Evolutionary conservation across 2,113 vertebrate species (phyloP).

Genomic region (Scolopax mira): DNA sequence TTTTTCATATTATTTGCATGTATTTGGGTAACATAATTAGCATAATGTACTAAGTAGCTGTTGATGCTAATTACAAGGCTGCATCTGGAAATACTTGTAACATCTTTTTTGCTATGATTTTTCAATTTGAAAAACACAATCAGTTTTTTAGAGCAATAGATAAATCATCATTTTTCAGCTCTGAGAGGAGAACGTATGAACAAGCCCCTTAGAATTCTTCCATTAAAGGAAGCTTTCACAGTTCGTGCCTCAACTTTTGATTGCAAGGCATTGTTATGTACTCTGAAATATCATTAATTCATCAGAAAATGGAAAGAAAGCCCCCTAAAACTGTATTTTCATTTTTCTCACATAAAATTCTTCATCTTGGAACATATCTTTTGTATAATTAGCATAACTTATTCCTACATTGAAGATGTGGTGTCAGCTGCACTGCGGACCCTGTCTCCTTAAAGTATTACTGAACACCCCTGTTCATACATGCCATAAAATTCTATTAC

Average conservation of each 20-base stretch:
- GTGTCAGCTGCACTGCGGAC: background rate
- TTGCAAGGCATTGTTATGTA: background rate
- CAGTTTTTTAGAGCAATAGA: background rate
- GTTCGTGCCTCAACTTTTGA: background rate
- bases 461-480: background rate
- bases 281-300: background rate
- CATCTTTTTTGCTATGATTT: background rate
- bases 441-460: background rate
- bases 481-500: background rate
- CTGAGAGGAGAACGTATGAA: background rate
- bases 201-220: background rate
- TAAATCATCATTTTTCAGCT: background rate
- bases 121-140: background rate
- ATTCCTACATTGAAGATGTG: background rate
- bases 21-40: background rate
- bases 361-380: background rate
- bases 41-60: background rate
- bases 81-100: slow-evolving; percentile 24
- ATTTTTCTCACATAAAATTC: background rate
- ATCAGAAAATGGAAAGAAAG: background rate
- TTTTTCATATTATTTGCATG: background rate
- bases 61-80: slow-evolving; percentile 8
- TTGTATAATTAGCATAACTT: background rate
- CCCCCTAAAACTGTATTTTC: background rate
- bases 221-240: background rate